A percentile compares a stretch with the other conserved stretches of the same genome.
phyloP scores from a whole-genome alignment of 2,113 vertebrate species.

The Limanda limanda region DNA sequence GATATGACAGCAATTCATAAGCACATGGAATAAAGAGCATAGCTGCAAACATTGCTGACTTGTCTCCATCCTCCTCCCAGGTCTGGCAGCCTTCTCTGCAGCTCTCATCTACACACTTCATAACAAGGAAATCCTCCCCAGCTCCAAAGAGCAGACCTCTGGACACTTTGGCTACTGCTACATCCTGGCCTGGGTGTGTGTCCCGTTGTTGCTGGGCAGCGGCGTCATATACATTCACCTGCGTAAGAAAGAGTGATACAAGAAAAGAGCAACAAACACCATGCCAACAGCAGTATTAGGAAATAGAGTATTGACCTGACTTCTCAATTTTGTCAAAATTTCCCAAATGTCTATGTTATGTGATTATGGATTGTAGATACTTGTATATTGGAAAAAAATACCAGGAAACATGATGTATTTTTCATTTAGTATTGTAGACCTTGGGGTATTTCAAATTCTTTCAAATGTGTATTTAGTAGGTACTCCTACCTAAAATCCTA shows the following conservation, averaged over 20 bases:
- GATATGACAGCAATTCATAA: no score
- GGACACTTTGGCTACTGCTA: conserved; percentile 91
- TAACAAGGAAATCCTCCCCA: conserved; percentile 81
- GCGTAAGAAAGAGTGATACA: conserved; percentile 85
- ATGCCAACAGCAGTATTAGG: not conserved
- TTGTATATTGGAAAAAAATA: not conserved
- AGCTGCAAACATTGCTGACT: no score
- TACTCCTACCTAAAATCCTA: not conserved
- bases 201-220: conserved; percentile 86
- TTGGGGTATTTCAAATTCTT: not conserved
- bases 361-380: conserved; percentile 11
- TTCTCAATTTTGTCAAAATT: not conserved
- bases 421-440: not conserved
- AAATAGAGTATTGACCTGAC: not conserved
- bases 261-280: not conserved
- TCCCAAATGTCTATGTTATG: not conserved
- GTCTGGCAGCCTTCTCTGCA: conserved; percentile 83
- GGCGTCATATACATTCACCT: conserved; percentile 89
- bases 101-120: conserved; percentile 88
- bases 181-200: conserved; percentile 88
- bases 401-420: not conserved
- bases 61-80: conserved; percentile 62
- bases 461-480: not conserved
- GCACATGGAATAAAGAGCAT: no score
- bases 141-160: conserved; percentile 42